phyloP scores from a whole-genome alignment of 2,888 invertebrate genomes.

The Melieria picta region DNA sequence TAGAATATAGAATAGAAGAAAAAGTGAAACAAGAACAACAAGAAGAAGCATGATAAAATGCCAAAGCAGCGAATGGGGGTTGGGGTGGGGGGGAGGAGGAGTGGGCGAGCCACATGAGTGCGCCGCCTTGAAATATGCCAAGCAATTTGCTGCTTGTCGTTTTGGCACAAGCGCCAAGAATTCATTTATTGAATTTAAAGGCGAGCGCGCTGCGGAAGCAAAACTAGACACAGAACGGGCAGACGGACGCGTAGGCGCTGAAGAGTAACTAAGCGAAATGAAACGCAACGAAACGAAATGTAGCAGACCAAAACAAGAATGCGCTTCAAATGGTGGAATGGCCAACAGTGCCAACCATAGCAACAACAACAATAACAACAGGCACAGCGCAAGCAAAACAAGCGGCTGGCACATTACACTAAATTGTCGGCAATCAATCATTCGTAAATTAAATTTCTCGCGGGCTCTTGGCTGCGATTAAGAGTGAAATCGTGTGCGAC shows the following conservation, averaged over 20 bases:
- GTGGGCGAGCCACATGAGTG: not conserved
- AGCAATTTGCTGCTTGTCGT: constrained; percentile 2
- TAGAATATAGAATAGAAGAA: no score
- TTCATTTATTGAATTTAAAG: constrained; percentile 21
- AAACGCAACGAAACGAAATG: constrained; percentile 24
- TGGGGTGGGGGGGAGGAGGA: no score
- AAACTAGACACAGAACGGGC: not conserved
- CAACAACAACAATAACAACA: no score
- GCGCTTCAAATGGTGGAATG: no score
- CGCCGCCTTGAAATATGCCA: constrained; percentile 23
- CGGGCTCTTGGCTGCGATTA: constrained; percentile 50
- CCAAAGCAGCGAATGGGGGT: not conserved
- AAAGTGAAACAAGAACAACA: not conserved
- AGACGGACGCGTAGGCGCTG: not conserved
- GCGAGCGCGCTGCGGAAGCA: not conserved
- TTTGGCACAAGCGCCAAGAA: not conserved
- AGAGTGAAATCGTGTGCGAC: constrained; percentile 50
- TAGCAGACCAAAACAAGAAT: not conserved
- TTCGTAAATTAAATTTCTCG: constrained; percentile 58
- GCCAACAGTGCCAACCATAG: no score
- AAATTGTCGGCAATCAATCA: constrained; percentile 60
- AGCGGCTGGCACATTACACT: constrained; percentile 49
- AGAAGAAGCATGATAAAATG: not conserved
- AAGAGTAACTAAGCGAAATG: constrained; percentile 35
- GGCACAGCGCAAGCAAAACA: not conserved